These are phyloP conservation scores for Nomada flava DNA, from an alignment of 2,888 invertebrate genomes.

Conservation along the genomic window DNA sequence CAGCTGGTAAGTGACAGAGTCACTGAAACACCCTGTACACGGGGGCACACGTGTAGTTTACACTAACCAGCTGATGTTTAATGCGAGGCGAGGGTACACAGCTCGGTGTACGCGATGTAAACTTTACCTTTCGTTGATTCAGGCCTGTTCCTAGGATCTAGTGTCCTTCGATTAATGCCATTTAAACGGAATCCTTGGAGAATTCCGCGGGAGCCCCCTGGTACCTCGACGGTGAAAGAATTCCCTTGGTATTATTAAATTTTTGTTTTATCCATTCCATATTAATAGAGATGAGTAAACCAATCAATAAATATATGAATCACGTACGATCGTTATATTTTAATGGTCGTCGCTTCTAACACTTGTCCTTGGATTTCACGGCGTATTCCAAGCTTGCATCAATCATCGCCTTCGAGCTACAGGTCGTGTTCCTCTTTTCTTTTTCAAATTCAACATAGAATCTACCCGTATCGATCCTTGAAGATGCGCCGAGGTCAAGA, in stretches of 20 bases:
- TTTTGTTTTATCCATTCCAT: neutral
- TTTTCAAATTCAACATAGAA: slow-evolving; percentile 15
- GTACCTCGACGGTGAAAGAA: neutral
- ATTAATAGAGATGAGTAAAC: neutral
- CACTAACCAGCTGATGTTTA: slow-evolving; percentile 57
- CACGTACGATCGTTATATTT: neutral
- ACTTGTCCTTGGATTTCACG: neutral
- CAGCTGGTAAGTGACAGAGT: slow-evolving; percentile 27
- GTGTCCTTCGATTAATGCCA: slow-evolving; percentile 45
- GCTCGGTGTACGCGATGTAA: slow-evolving; percentile 42
- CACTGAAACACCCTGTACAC: slow-evolving; percentile 21
- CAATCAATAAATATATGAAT: neutral
- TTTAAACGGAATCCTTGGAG: slow-evolving; percentile 26
- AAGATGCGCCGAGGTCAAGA: slow-evolving; percentile 49
- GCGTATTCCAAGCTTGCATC: neutral
- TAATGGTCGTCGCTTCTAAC: neutral
- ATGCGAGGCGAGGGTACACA: slow-evolving; percentile 38
- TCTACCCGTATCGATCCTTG: slow-evolving; percentile 36
- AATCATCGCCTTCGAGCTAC: neutral
- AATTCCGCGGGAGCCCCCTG: slow-evolving; percentile 14
- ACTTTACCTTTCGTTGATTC: slow-evolving; percentile 55
- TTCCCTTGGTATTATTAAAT: neutral
- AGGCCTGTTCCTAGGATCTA: slow-evolving; percentile 27
- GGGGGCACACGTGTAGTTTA: slow-evolving; percentile 40
- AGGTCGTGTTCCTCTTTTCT: neutral